Base-by-base conservation (phyloP, 2,797 vertebrate genomes). In the Malacoctenus gilli region DNA sequence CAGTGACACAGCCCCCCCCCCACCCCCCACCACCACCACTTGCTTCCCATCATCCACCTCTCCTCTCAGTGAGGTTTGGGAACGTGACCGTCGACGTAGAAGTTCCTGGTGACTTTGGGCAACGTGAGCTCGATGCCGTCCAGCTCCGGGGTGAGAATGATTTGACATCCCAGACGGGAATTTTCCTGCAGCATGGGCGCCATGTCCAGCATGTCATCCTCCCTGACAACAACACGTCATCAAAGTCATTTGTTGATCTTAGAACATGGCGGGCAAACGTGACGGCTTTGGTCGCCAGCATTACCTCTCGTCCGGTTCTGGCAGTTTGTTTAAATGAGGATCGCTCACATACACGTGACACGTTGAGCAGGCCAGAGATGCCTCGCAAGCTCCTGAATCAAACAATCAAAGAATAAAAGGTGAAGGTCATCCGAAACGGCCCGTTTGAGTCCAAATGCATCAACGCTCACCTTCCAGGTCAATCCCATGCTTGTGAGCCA, bases 121-220 rank as follows among this genome's bases (percentile, higher is more conserved):
- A 97, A 80, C 1, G 92, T 94, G 46, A 97, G 71, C 63, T 94
- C 92, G 0, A 94, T 93, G 23, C 95, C 95, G 0, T 95, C 93
- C n/a, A 95, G 79, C 53, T 93, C 94, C 0, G 55, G 83, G 0
- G 88, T 93, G 19, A 96, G 90, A 57, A 93, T 51, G 38, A 97
- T 92, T 89, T 96, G 95, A 80, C 95, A 98, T 58, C 95, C 93
- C 34, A 98, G 90, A 0, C 95, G 87, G 0, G 95, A 98, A 73
- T 94, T 96, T 83, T 95, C 93, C 87, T 94, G 94, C 25, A 98
- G 94, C 80, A 92, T 80, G 0, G 96, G 91, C 0, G 95, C 95
- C 95, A 96, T 93, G 86, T 98, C 96, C 80, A 96, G 83, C 94
- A 98, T 95, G 82, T 96, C 95, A 0, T 98, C 96, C 72, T 95